Base-by-base conservation (phyloP, 2,888 invertebrate species). In the Pseudococcus viburni region DNA sequence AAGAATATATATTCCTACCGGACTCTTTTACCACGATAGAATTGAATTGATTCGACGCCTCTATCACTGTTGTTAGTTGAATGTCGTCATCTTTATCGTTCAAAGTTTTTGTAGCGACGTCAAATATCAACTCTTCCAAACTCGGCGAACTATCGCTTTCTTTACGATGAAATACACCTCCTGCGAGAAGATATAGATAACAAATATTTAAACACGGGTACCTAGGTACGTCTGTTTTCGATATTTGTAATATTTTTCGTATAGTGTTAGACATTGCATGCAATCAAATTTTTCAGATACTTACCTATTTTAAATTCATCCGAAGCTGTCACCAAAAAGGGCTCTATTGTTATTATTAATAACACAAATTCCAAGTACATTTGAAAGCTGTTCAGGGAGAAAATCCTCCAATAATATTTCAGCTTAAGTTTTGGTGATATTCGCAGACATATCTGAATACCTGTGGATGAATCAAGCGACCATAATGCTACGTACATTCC, bases 111-210 rank as follows among this genome's bases (percentile, higher is more conserved):
- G 42, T 42, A 33, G 85, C 85, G 9, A 85, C n/a, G n/a, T 7
- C 8, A 19, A 85, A 85, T 11, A 85, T 85, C 7, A 98, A 98
- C 92, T 97, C 96, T 89, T 96, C 95, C 92, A 98, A 98, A 80
- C 97, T 97, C 89, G 97, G 94, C 92, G 97, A 97, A 92, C 97
- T 96, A 91, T 96, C 95, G 91, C 96, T 95, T 92, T 97, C 96
- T 89, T 95, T 94, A 17, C 96, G 96, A 92, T 97, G 97, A 92
- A 97, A 97, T 87, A 97, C 93, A 68, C 97, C 97, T 92, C 97
- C 97, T 97, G 92, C 90, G 33, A 73, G 1, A 33, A 33, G 4
- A 73, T 5, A 73, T 11, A 6, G 9, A 68, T 9, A 22, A 5
- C 9, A 42, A 0, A 42, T 42, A 3, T 17, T n/a, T n/a, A n/a